Base-by-base conservation (phyloP, 2,888 invertebrate genomes). In the Oscheius sp. region DNA sequence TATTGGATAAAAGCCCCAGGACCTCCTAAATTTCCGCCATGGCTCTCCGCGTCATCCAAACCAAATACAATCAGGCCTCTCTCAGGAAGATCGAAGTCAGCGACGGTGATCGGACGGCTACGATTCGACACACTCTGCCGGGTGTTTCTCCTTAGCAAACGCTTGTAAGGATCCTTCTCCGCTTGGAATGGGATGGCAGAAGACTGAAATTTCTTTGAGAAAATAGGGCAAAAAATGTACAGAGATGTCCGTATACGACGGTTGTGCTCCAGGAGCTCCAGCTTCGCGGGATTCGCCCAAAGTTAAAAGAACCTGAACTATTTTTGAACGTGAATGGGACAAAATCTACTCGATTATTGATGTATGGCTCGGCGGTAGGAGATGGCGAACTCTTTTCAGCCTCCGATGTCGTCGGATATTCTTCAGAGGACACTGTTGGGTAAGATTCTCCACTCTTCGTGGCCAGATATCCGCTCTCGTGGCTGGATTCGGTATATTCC, bases 51-150 rank as follows among this genome's bases (percentile, higher is more conserved):
- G 23, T 83, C 83, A 45, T 83, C 83, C n/a, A 84, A 58, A 16
- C 81, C 84, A 41, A 84, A 78, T 2, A 84, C 84, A 45, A 82
- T 73, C 23, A 84, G 76, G 0, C 81, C 78, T 52, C 73, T 76
- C 71, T 84, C 81, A 0, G 84, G 84, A 2, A 84, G 75, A 69
- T 84, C 84, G 46, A 84, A 76, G 43, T 84, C 84, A 29, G 82
- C 84, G n/a, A 82, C 81, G 16, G 79, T 76, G 45, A 79, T 74
- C 53, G 72, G 72, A 25, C 16, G 21, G 25, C 35, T 72, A 6
- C 56, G 56, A 27, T 72, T 72, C 74, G 76, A 61, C 66, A 23
- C 27, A 52, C 66, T 35, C 27, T 66, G 27, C n/a, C 45, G 25
- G 25, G 27, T 43, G n/a, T 56, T 55, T 72, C 66, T 63, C 27